Evolutionary conservation across 2,113 vertebrate genomes (phyloP), one percentile per base, ranked within the genome.

Genomic region (Actenoides hombroni): DNA sequence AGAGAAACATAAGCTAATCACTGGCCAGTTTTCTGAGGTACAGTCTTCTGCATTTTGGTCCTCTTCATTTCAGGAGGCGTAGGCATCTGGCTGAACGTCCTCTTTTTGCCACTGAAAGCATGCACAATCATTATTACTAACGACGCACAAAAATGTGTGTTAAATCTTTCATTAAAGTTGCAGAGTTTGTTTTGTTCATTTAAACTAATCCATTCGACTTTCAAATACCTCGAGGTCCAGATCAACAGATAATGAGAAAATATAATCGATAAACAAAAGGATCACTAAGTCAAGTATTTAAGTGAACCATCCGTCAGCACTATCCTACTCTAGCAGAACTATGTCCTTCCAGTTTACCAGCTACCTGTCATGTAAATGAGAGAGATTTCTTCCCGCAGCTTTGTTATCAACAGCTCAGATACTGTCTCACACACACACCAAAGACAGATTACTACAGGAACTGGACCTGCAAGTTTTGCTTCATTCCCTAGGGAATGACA

Each of bases 111-210:
- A 51, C 56, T 42, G 21, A n/a, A 40, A 54, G 11, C n/a, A 56
- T 0, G 0, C 3, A 0, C 40, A 74, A 11, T 10, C 12, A 74
- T 42, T 46, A 33, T 14, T 19, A 67, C 11, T 16, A 65, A 67
- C 23, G 13, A 37, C 1, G 6, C 37, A 51, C 18, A 48, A 20
- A 71, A 86, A 31, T 5, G 68, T n/a, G 28, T n/a, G 5, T 56
- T 71, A 88, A 61, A 54, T 29, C 18, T 48, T 56, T 39, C 39
- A 17, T 63, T 77, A 33, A 81, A 78, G 31, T 80, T 25, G 68
- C 28, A 61, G 10, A 26, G 9, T 13, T 51, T 53, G 20, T n/a
- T 84, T 86, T 39, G 21, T 51, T 89, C 73, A 68, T 56, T 76
- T 74, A 44, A 87, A 68, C 20, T 18, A 77, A 44, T 13, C 11